A percentile compares a stretch with the other conserved stretches of the same genome.
These are phyloP conservation scores for Blomia tropicalis DNA, from an alignment of 2,888 invertebrate species.

Conservation along the genomic window DNA sequence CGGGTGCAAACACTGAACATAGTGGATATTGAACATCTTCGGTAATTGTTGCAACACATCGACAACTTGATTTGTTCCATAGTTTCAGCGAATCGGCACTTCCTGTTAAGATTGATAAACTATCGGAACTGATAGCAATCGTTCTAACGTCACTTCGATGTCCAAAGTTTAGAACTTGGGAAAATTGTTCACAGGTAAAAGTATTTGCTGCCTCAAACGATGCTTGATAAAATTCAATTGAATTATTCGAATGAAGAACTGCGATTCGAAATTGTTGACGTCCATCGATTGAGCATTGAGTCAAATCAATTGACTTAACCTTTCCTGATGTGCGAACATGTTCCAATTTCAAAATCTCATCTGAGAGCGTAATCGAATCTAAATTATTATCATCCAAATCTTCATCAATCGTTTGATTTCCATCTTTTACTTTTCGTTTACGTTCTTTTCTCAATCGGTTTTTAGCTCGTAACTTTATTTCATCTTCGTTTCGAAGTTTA, in stretches of 20 bases:
- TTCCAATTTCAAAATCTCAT: conserved; percentile 29
- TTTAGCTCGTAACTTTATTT: conserved; percentile 50
- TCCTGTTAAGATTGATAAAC: conserved; percentile 54
- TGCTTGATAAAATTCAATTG: conserved; percentile 56
- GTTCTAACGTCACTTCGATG: conserved; percentile 78
- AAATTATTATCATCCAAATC: conserved; percentile 1
- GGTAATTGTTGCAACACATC: conserved; percentile 51
- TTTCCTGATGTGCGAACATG: conserved; percentile 31
- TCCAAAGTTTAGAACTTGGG: conserved; percentile 50
- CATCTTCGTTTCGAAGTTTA: conserved; percentile 56
- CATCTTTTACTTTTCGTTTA: conserved; percentile 33
- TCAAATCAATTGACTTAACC: conserved; percentile 50
- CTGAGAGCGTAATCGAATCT: conserved; percentile 11
- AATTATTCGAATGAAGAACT: conserved; percentile 50
- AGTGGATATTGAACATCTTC: conserved; percentile 49
- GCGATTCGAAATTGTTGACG: conserved; percentile 38
- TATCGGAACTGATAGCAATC: conserved; percentile 76
- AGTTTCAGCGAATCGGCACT: conserved; percentile 74
- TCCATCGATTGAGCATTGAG: conserved; percentile 43
- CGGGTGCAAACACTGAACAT: conserved; percentile 62
- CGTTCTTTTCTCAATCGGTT: conserved; percentile 62
- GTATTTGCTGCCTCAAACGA: conserved; percentile 38
- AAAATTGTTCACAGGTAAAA: conserved; percentile 39
- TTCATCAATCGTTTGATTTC: background rate
- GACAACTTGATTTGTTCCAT: conserved; percentile 59